These are phyloP conservation scores for Atractosteus spatula DNA, from an alignment of 2,113 vertebrate genomes.

Conservation along the genomic window DNA sequence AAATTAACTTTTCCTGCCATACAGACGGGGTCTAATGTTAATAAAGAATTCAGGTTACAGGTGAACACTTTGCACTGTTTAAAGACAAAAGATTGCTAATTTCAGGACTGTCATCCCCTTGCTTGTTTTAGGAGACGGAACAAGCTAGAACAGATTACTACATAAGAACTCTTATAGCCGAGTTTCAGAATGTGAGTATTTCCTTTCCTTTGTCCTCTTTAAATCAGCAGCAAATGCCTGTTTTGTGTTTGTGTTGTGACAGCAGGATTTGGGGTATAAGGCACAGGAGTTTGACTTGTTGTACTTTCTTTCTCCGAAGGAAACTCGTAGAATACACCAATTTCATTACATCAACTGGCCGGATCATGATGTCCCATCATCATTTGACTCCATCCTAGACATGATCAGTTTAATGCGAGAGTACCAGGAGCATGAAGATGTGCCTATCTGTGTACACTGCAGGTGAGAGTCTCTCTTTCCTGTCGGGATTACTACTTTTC, in stretches of 20 bases:
- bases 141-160: slow-evolving; percentile 88
- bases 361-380: slow-evolving; percentile 94
- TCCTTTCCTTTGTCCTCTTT: background rate
- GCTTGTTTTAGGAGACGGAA: slow-evolving; percentile 79
- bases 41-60: no score
- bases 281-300: background rate
- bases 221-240: background rate
- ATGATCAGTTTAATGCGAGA: slow-evolving; percentile 97
- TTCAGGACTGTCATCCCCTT: slow-evolving; percentile 16
- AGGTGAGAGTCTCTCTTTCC: slow-evolving; percentile 59
- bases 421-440: slow-evolving; percentile 90
- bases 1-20: no score
- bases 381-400: slow-evolving; percentile 96
- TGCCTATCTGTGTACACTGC: slow-evolving; percentile 96
- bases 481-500: background rate
- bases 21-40: no score
- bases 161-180: slow-evolving; percentile 83
- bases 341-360: slow-evolving; percentile 99
- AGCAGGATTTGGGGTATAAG: background rate
- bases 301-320: slow-evolving; percentile 55
- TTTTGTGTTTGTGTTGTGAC: background rate
- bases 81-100: no score
- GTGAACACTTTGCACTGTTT: no score
- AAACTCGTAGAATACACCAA: slow-evolving; percentile 85
- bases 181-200: slow-evolving; percentile 88